These are phyloP conservation scores for Drosophila punjabiensis DNA, from an alignment of 1,140 invertebrate genomes.

Conservation along the genomic window DNA sequence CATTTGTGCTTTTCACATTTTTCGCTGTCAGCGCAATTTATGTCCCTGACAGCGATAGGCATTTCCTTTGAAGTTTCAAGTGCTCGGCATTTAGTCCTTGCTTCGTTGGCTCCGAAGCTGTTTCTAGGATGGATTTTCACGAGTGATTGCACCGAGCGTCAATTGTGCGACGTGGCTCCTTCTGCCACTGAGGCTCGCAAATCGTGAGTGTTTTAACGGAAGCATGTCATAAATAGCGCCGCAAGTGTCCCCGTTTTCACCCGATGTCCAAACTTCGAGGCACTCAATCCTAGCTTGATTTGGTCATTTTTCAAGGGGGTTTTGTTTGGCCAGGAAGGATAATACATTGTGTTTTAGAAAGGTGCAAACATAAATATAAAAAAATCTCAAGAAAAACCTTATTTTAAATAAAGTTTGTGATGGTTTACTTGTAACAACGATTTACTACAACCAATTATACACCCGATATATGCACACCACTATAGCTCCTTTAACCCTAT, in stretches of 20 bases:
- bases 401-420: too few species aligned
- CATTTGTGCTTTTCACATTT: slow-evolving; percentile 63
- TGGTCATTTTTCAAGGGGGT: neutral
- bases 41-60: slow-evolving; percentile 83
- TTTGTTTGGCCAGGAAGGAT: neutral
- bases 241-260: slow-evolving; percentile 63
- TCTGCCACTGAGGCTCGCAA: slow-evolving; percentile 38
- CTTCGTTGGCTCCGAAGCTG: slow-evolving; percentile 39
- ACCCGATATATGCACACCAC: neutral
- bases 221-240: slow-evolving; percentile 82
- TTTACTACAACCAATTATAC: neutral
- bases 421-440: neutral
- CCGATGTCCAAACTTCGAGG: slow-evolving; percentile 1
- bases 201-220: slow-evolving; percentile 80
- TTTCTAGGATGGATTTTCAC: slow-evolving; percentile 47
- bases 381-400: too few species aligned
- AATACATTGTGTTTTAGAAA: neutral
- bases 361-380: too few species aligned
- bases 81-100: slow-evolving; percentile 48
- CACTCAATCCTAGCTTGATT: neutral
- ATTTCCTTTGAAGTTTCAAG: slow-evolving; percentile 83
- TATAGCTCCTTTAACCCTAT: neutral
- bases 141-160: slow-evolving; percentile 56
- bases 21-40: slow-evolving; percentile 81
- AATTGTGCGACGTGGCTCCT: slow-evolving; percentile 16